Evolutionary conservation across 2,888 invertebrate species (phyloP).

Genomic region (Ennomos quercinarius): DNA sequence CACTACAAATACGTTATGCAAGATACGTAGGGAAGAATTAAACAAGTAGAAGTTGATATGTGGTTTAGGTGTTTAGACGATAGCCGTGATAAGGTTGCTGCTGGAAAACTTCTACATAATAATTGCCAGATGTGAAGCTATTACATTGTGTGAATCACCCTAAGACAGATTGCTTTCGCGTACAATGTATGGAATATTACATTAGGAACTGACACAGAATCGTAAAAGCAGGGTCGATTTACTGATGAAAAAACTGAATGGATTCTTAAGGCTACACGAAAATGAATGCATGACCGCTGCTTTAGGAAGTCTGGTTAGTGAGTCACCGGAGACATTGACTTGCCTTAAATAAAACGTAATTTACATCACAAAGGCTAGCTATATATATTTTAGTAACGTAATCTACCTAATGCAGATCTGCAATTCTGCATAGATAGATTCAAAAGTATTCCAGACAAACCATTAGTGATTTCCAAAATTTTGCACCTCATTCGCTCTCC

Average conservation of each 20-base stretch:
- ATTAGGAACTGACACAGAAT: not conserved
- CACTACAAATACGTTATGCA: slow-evolving; percentile 18
- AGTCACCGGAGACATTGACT: slow-evolving; percentile 32
- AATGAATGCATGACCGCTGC: slow-evolving; percentile 26
- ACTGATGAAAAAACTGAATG: slow-evolving; percentile 19
- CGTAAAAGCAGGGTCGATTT: not conserved
- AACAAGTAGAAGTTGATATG: slow-evolving; percentile 14
- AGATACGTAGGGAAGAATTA: slow-evolving; percentile 21
- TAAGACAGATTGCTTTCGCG: not conserved
- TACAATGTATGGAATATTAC: slow-evolving; percentile 6
- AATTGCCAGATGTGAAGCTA: slow-evolving; percentile 4
- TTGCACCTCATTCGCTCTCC: no score
- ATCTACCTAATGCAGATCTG: slow-evolving; percentile 21
- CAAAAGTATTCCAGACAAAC: no score
- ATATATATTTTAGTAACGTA: slow-evolving; percentile 14
- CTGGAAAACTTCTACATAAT: slow-evolving; percentile 3
- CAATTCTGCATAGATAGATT: no score
- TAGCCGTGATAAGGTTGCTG: slow-evolving; percentile 10
- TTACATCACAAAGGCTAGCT: slow-evolving; percentile 20
- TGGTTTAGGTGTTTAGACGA: not conserved
- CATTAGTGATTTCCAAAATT: no score
- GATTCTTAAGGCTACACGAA: slow-evolving; percentile 23
- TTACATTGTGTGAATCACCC: slow-evolving; percentile 8
- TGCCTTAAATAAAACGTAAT: slow-evolving; percentile 29
- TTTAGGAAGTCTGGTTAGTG: slow-evolving; percentile 29